Base-by-base conservation (phyloP, 2,888 invertebrate species). In the Nemapogon koenigi region DNA sequence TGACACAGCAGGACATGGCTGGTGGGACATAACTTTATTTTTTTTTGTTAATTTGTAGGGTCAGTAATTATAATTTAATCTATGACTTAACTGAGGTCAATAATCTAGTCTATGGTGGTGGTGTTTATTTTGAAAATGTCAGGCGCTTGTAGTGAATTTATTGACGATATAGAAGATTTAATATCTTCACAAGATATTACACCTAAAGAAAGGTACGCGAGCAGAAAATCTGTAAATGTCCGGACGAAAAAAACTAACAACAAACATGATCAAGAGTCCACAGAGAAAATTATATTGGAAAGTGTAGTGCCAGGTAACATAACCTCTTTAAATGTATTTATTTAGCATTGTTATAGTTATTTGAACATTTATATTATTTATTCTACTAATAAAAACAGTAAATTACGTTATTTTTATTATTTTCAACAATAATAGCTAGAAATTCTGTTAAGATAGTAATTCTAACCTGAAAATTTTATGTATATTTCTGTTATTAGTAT, bases 141-240 rank as follows among this genome's bases (percentile, higher is more conserved):
- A 33, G 67, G 72, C 47, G 80, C 78, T 42, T 85, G 86, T 57
- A 79, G 76, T 50, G 89, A 88, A 71, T 84, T 85, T 50, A 86
- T 92, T 47, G 89, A 88, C 40, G 92, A 92, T 68, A 92, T 92
- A 43, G 92, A 92, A 68, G 92, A 92, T 79, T 73, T 92, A 51
- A 88, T 92, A 69, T 87, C 87, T 16, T 82, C 89, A 0, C 88
- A 91, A 49, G 90, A 91, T 55, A 84, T 91, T 17, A 88, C 87
- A 22, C 90, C 91, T 0, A 90, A 90, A 55, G 87, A 90, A 49
- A 79, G 90, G 46, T 90, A 91, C 50, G 83, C 85, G 35, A 85
- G 82, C 47, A 82, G 88, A 45, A 90, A 87, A 53, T 81, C 72
- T 59, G 86, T 91, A 1, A 88, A 82, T 43, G 79, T 89, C 7